Conservation (phyloP, 2,797 vertebrate species). For the Tragopan temminckii region DNA sequence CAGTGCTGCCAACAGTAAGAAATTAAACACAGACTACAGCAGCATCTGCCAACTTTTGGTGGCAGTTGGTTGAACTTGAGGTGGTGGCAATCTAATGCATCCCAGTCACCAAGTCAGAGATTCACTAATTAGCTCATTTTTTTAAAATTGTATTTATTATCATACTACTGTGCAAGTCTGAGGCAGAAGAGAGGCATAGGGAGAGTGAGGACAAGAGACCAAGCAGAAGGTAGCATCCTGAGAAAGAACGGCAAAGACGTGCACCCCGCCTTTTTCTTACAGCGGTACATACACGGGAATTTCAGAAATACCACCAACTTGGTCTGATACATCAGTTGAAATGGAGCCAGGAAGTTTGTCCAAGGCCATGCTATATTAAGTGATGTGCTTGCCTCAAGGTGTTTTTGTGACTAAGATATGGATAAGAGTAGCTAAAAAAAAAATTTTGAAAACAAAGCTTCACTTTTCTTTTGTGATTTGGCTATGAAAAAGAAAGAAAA, state of each 20-base stretch:
- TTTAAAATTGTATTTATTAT: neutral
- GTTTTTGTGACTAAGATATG: neutral
- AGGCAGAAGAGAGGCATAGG: neutral
- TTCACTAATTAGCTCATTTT: neutral
- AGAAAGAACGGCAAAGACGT: neutral
- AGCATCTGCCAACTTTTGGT: neutral
- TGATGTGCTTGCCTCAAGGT: fast-evolving
- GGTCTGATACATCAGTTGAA: neutral
- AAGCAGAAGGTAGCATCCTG: neutral
- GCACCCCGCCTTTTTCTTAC: neutral
- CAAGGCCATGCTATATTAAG: neutral
- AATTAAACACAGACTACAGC: slow-evolving; percentile 37
- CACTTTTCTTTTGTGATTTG: neutral
- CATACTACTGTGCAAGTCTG: neutral
- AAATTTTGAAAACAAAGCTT: neutral
- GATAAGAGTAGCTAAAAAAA: neutral
- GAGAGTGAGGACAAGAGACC: neutral
- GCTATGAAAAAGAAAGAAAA: neutral
- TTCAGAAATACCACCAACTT: neutral
- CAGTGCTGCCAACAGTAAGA: slow-evolving; percentile 18
- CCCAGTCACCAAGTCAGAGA: neutral
- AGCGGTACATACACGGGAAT: neutral
- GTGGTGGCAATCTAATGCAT: neutral
- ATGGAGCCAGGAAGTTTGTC: neutral
- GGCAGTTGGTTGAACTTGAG: slow-evolving; percentile 28